A percentile compares a stretch with the other conserved stretches of the same genome.
Conservation (phyloP, 2,113 vertebrate species). For the Elephantulus edwardii region DNA sequence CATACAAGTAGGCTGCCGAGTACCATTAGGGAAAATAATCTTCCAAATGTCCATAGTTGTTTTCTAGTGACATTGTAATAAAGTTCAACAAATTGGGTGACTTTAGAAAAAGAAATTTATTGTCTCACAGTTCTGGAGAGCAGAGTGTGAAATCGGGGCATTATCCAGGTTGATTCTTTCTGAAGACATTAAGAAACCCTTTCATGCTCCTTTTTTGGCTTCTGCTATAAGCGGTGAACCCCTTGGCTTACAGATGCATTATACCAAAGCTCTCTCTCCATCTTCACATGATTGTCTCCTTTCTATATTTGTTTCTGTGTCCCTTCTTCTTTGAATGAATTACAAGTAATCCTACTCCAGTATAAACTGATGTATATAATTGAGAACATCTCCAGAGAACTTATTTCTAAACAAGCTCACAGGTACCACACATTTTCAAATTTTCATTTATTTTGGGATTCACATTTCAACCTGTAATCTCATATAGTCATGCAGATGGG, state of each 20-base stretch:
- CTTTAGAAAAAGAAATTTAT: background rate
- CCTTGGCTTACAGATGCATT: background rate
- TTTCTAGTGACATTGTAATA: background rate
- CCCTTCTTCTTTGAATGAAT: background rate
- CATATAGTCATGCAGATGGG: rapidly evolving
- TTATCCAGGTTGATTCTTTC: background rate
- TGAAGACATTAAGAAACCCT: background rate
- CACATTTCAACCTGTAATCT: background rate
- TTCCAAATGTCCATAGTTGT: background rate
- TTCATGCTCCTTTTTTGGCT: background rate
- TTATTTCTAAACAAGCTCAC: background rate
- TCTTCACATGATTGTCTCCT: background rate
- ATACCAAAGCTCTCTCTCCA: background rate
- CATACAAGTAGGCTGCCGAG: background rate
- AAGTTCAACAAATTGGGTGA: background rate
- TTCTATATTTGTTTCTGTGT: background rate
- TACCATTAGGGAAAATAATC: background rate
- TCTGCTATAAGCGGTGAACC: background rate
- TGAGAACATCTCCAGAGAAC: background rate
- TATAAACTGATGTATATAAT: background rate
- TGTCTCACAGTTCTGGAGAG: background rate
- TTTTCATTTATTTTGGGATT: no score
- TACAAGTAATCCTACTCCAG: no score
- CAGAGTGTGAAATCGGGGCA: background rate
- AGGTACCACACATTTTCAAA: no score